Conservation (phyloP, 2,113 vertebrate genomes). For the Jacana jacana region DNA sequence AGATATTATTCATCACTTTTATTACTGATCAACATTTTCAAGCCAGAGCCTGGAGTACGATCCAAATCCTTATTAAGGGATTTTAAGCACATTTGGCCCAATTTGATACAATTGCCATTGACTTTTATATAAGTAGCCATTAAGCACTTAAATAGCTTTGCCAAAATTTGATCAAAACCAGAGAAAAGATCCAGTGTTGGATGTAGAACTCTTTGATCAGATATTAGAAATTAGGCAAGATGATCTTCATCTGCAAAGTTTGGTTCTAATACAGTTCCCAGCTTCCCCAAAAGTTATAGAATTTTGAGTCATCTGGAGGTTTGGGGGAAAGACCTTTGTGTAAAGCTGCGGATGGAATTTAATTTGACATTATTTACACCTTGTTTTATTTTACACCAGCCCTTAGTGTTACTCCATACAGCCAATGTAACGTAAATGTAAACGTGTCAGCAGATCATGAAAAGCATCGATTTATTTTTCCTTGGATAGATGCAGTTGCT, state of each 20-base stretch:
- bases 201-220: not conserved
- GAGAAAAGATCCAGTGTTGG: not conserved
- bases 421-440: not conserved
- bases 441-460: not conserved
- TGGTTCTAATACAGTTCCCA: not conserved
- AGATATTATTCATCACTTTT: not conserved
- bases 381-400: not conserved
- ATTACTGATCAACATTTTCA: slow-evolving; percentile 12
- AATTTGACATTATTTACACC: not conserved
- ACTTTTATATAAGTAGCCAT: not conserved
- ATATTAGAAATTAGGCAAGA: not conserved
- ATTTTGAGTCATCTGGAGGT: not conserved
- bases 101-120: not conserved
- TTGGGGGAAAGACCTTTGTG: not conserved
- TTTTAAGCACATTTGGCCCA: not conserved
- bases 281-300: not conserved
- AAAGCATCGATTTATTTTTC: not conserved
- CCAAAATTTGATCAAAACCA: not conserved
- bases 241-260: not conserved
- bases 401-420: not conserved
- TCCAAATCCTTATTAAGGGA: not conserved
- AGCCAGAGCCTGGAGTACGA: not conserved
- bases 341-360: not conserved
- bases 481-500: not conserved
- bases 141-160: not conserved